These are phyloP conservation scores for Stenchaetothrips biformis DNA, from an alignment of 2,888 invertebrate species.

Conservation along the genomic window DNA sequence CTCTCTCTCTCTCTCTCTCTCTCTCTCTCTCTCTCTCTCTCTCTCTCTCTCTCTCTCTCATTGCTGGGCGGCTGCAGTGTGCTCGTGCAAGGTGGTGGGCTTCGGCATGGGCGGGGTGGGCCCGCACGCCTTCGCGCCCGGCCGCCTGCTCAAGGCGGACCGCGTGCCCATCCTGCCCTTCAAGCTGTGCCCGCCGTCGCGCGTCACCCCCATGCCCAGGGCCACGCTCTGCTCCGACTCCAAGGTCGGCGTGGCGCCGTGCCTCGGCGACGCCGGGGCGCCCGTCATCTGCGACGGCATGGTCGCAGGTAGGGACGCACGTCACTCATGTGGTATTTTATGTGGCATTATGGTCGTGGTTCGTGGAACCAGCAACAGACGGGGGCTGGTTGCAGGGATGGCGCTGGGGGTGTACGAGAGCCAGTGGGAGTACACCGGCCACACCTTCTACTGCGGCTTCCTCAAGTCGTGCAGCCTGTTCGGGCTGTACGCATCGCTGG, in stretches of 20 bases:
- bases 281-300: neutral
- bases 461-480: conserved; percentile 20
- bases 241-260: conserved; percentile 10
- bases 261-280: conserved; percentile 5
- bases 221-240: conserved; percentile 22
- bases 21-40: no score
- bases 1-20: no score
- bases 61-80: neutral
- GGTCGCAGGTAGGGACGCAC: no score
- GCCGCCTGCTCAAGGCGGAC: conserved; percentile 11
- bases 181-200: conserved; percentile 11
- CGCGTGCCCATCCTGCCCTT: conserved; percentile 10
- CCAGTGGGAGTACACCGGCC: neutral
- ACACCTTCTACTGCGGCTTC: conserved; percentile 15
- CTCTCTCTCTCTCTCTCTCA: no score
- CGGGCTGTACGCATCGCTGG: conserved; percentile 6
- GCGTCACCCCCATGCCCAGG: neutral
- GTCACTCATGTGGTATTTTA: no score
- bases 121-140: neutral
- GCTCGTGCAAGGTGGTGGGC: conserved; percentile 12
- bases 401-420: conserved; percentile 17
- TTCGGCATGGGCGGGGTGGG: conserved; percentile 13
- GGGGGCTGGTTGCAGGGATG: conserved; percentile 8
- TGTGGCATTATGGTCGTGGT: no score
- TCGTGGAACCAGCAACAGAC: no score